Percentiles rank a stretch among this genome's conserved stretches.
Conservation (phyloP, 2,888 invertebrate species). For the Drosophila acutilabella region DNA sequence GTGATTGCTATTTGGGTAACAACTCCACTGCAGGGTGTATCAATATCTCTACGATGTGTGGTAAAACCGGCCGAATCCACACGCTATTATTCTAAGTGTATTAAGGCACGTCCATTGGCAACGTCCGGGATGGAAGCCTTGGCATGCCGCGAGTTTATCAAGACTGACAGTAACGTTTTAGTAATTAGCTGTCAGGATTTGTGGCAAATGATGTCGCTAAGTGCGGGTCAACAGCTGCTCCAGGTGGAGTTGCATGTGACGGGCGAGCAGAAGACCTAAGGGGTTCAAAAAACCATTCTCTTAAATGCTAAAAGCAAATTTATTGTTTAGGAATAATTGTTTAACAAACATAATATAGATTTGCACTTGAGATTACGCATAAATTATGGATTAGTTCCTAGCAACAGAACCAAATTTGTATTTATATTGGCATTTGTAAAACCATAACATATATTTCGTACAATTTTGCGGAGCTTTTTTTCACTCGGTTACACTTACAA, state of each 20-base stretch:
- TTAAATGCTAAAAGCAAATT: constrained; percentile 41
- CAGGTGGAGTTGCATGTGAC: constrained; percentile 54
- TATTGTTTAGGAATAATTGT: neutral
- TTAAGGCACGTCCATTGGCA: constrained; percentile 42
- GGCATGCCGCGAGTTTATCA: constrained; percentile 58
- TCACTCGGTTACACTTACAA: constrained; percentile 49
- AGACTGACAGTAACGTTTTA: constrained; percentile 57
- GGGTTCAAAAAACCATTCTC: constrained; percentile 2
- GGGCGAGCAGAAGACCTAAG: constrained; percentile 47
- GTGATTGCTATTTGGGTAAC: constrained; percentile 57
- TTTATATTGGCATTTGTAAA: constrained; percentile 8
- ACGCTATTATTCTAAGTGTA: constrained; percentile 47
- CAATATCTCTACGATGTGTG: constrained; percentile 56
- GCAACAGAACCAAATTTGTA: neutral
- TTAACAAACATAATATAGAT: too few relatives aligned
- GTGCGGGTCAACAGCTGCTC: constrained; percentile 37
- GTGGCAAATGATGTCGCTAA: constrained; percentile 20
- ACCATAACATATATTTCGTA: constrained; percentile 62
- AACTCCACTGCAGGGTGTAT: constrained; percentile 50
- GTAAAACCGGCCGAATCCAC: constrained; percentile 43
- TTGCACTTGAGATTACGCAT: constrained; percentile 39
- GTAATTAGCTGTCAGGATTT: constrained; percentile 58
- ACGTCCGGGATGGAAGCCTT: neutral
- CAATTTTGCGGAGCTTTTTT: constrained; percentile 55
- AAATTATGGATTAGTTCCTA: neutral